Base-by-base conservation (phyloP, 2,888 invertebrate genomes). In the Brachyopa scutellaris region DNA sequence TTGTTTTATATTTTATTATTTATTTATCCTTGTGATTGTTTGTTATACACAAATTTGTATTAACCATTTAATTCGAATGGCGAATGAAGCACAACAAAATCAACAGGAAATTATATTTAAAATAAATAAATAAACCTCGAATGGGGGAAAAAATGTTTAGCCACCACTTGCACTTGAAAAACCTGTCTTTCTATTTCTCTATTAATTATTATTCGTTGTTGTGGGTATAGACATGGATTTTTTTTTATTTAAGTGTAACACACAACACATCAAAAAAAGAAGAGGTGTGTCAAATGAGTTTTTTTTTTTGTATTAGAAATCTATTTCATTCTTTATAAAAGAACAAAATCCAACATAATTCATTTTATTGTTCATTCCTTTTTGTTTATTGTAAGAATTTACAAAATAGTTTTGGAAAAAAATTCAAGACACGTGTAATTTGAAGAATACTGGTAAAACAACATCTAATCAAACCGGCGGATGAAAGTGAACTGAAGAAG, bases 401-500 rank as follows among this genome's bases (percentile, higher is more conserved):
- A n/a, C n/a, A 36, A 4, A 0, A 11, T 9, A 36, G 5, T 29
- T 49, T 31, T 31, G 17, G 17, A 31, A 31, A 49, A 29, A 17
- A 40, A 42, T 3, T 15, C 4, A 61, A 31, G 51, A 67, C 61
- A 80, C 76, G 69, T 62, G 69, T 57, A 49, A 61, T 5, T 26
- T 17, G 1, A 11, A 33, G n/a, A n/a, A 8, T 8, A 17, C 7
- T 31, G 19, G 26, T 49, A 36, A 9, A 49, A 59, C 7, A 19
- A 2, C 62, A 62, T 64, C 74, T 76, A 36, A 33, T 42, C 62
- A 6, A 69, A 62, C 74, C 80, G 80, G 80, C 69, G 74, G 69
- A 80, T 80, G 62, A 76, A 76, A 62, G 42, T 69, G 55, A 64
- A 80, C 80, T 80, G 57, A 80, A 69, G 67, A 62, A 74, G 33